phyloP scores from a whole-genome alignment of 2,888 invertebrate species.

The Parascotia fuliginaria region DNA sequence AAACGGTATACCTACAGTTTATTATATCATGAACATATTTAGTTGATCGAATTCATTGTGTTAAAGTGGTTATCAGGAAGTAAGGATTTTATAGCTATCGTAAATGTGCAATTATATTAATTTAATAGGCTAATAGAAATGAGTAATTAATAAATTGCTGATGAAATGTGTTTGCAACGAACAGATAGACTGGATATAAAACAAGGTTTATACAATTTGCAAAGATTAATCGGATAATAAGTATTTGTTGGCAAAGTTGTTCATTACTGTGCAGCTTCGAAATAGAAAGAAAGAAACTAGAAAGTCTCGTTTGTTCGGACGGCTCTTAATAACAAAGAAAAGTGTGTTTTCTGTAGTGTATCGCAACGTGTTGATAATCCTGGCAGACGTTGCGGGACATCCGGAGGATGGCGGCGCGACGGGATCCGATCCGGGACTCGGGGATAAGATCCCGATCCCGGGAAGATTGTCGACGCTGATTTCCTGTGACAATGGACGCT shows the following conservation, averaged over 20 bases:
- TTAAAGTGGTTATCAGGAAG: background rate
- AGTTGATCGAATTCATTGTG: background rate
- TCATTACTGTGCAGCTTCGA: conserved; percentile 32
- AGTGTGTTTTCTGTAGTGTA: conserved; percentile 43
- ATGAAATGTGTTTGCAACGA: background rate
- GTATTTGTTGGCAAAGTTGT: conserved; percentile 35
- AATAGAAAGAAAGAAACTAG: conserved; percentile 24
- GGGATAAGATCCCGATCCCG: conserved; percentile 67
- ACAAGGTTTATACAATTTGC: conserved; percentile 24
- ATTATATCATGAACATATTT: background rate
- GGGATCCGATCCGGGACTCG: conserved; percentile 61
- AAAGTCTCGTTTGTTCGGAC: conserved; percentile 36
- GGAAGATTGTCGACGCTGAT: conserved; percentile 72
- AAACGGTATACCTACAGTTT: background rate
- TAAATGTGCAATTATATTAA: background rate
- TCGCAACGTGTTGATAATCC: conserved; percentile 72
- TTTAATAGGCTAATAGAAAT: background rate
- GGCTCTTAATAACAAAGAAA: conserved; percentile 60
- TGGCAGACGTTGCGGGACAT: conserved; percentile 69
- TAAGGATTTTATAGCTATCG: background rate
- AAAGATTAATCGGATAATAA: conserved; percentile 25
- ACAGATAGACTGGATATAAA: too few relatives aligned
- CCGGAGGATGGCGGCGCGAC: conserved; percentile 58
- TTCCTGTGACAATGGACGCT: conserved; percentile 68
- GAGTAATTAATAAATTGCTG: background rate